Base-by-base conservation (phyloP, 2,797 vertebrate species). In the Poecilia gillii region DNA sequence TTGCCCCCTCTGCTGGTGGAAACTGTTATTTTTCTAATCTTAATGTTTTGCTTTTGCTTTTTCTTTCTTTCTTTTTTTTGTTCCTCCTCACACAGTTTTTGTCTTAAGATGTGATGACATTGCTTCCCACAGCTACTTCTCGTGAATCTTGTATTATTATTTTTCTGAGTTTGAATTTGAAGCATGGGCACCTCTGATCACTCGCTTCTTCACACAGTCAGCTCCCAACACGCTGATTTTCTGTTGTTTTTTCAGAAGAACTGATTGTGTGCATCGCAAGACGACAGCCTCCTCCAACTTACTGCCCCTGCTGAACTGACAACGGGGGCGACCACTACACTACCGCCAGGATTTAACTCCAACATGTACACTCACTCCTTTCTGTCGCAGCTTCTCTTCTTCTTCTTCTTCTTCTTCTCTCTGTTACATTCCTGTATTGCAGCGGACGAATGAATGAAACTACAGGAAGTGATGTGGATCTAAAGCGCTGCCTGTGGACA, bases 181-280 rank as follows among this genome's bases (percentile, higher is more conserved):
- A 78, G 72, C 79, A 76, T 81, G 79, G 78, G 11, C 2, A 0
- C 57, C 57, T 87, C 75, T 28, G 23, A n/a, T 76, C 16, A 75
- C 49, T 74, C 1, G 3, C 43, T 73, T 25, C 31, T 73, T 25
- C 31, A 16, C 14, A 5, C 76, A 71, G 73, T 75, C 49, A 1
- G n/a, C 74, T 81, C 73, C 28, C 47, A 57, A 75, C 59, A 75
- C 80, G 73, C 81, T 5, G 74, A 57, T 57, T 2, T 80, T 41
- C 57, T 3, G 77, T 51, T 85, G 79, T 51, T 81, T 82, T 84
- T 92, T 57, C 94, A 96, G 95, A 96, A 95, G 95, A 96, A 94
- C 94, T 96, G 93, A 96, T 96, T 25, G 94, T 96, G 88, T 96
- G 95, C 94, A 95, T 96, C 87, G 93, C 93, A 51, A 93, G 91